phyloP scores from a whole-genome alignment of 2,113 vertebrate species.

The Holacanthus passer region DNA sequence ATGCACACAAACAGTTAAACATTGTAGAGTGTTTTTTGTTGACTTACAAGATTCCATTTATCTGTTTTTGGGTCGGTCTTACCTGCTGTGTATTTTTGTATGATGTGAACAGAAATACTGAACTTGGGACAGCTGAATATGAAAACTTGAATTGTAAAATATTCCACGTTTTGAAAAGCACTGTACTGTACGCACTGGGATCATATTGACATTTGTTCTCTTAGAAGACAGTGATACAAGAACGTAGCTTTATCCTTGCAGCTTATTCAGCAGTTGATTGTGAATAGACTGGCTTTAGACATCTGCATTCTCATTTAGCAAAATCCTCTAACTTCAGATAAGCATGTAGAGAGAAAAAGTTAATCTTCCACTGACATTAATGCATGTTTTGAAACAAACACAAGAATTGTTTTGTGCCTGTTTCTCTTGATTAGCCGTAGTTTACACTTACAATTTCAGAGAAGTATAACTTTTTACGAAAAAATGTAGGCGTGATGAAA shows the following conservation, averaged over 20 bases:
- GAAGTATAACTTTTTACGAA: slow-evolving; percentile 45
- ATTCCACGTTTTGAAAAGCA: slow-evolving; percentile 39
- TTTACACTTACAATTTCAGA: slow-evolving; percentile 47
- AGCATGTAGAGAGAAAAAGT: slow-evolving; percentile 69
- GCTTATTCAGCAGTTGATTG: slow-evolving; percentile 50
- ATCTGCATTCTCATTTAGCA: slow-evolving; percentile 44
- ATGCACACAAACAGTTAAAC: slow-evolving; percentile 41
- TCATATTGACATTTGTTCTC: slow-evolving; percentile 18
- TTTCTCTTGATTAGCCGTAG: slow-evolving; percentile 59
- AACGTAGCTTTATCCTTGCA: slow-evolving; percentile 42
- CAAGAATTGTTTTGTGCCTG: slow-evolving; percentile 70
- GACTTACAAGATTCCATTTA: slow-evolving; percentile 35
- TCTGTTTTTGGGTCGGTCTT: slow-evolving; percentile 29
- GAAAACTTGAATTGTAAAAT: slow-evolving; percentile 63
- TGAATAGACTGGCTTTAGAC: slow-evolving; percentile 46
- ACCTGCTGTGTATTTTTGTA: slow-evolving; percentile 66
- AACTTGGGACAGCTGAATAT: slow-evolving; percentile 30
- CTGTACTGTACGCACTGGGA: slow-evolving; percentile 7
- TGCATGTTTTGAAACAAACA: slow-evolving; percentile 73
- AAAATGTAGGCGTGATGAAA: slow-evolving; percentile 28
- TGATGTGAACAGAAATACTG: slow-evolving; percentile 39
- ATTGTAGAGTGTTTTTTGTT: slow-evolving; percentile 48
- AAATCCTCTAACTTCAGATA: slow-evolving; percentile 40
- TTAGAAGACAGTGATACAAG: neutral
- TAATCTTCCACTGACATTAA: slow-evolving; percentile 48